Percentiles rank a stretch among this genome's conserved stretches.
Conservation (phyloP, 92 coral and sea anemone species). For the Blastomussa wellsi region DNA sequence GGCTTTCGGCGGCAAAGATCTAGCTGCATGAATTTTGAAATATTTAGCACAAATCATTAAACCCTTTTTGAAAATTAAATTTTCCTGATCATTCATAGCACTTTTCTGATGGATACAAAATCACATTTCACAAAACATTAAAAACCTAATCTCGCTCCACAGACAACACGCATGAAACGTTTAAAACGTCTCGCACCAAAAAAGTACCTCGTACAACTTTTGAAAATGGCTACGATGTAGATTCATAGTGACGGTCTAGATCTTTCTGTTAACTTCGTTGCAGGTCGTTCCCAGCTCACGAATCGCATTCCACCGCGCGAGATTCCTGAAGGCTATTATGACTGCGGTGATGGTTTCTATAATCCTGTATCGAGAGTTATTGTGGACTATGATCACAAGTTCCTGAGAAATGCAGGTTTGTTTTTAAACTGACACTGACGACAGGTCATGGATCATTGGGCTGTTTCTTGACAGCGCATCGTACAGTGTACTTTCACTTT, state of each 20-base stretch:
- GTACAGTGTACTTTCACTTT: no score
- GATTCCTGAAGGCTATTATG: conserved; percentile 96
- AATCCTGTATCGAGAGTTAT: conserved; percentile 89
- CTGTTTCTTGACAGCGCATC: no score
- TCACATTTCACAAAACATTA: background rate
- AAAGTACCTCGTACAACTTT: background rate
- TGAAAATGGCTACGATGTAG: background rate
- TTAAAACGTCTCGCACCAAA: no score
- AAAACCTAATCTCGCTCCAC: no score
- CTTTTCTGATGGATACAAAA: background rate
- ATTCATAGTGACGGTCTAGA: no score
- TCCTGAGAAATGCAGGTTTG: conserved; percentile 96
- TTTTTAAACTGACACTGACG: background rate
- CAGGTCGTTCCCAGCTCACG: conserved; percentile 99
- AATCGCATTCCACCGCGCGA: conserved; percentile 91
- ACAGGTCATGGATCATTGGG: background rate
- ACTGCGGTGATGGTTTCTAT: conserved; percentile 99
- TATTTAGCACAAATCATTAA: no score
- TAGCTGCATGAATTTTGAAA: no score
- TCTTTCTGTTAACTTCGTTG: background rate
- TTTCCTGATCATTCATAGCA: no score
- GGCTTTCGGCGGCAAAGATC: no score
- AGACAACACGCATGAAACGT: no score
- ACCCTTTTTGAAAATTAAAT: no score
- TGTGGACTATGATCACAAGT: conserved; percentile 84